These are phyloP conservation scores for Embiotoca jacksoni DNA, from an alignment of 2,113 vertebrate genomes.

Conservation along the genomic window DNA sequence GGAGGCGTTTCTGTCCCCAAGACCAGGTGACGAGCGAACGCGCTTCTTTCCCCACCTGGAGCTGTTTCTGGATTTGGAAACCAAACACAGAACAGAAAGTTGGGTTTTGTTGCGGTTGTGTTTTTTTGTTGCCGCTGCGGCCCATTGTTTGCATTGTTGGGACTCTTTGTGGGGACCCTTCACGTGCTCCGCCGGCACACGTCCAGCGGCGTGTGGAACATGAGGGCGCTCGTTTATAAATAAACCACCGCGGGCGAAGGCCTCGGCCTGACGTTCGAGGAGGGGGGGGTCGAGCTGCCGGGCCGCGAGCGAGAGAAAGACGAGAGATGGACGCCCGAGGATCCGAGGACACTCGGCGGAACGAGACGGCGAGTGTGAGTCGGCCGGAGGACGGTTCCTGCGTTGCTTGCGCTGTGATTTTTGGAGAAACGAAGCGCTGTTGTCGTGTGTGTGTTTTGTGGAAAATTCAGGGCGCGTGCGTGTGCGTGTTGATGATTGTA, in stretches of 20 bases:
- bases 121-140: slow-evolving; percentile 39
- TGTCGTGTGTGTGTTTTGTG: slow-evolving; percentile 9
- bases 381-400: background rate
- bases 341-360: slow-evolving; percentile 18
- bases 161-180: slow-evolving; percentile 65
- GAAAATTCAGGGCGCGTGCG: slow-evolving; percentile 60
- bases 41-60: slow-evolving; percentile 36
- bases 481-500: slow-evolving; percentile 19
- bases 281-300: background rate
- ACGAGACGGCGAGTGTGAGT: slow-evolving; percentile 52
- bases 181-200: slow-evolving; percentile 60
- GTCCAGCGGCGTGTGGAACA: slow-evolving; percentile 60
- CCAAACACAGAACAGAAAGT: slow-evolving; percentile 38
- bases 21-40: slow-evolving; percentile 17
- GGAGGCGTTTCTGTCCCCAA: slow-evolving; percentile 46
- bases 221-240: slow-evolving; percentile 70
- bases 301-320: slow-evolving; percentile 10
- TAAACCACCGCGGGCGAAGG: slow-evolving; percentile 36
- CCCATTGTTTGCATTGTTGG: slow-evolving; percentile 67
- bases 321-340: slow-evolving; percentile 63
- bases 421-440: no score
- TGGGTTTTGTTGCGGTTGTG: slow-evolving; percentile 29
- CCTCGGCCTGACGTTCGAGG: slow-evolving; percentile 31
- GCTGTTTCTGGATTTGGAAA: slow-evolving; percentile 75
- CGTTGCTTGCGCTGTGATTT: no score